A percentile compares a stretch with the other conserved stretches of the same genome.
Evolutionary conservation across 2,888 invertebrate genomes (phyloP).

Genomic region (Macrosoma leucophasiata): DNA sequence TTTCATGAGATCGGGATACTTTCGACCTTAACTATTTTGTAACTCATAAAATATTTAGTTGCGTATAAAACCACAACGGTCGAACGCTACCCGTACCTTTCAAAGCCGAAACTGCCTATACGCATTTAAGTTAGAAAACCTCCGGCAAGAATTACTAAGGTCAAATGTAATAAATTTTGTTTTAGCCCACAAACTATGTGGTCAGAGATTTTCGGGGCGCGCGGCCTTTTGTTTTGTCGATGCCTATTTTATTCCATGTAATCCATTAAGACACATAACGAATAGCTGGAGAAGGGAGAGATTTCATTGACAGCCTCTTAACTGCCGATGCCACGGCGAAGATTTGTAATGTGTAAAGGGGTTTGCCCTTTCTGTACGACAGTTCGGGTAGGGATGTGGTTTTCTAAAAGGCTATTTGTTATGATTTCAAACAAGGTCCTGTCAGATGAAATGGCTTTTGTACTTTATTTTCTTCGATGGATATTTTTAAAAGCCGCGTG

Average conservation of each 20-base stretch:
- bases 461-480: constrained; percentile 61
- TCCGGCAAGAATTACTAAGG: constrained; percentile 70
- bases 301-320: constrained; percentile 68
- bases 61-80: constrained; percentile 60
- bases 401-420: constrained; percentile 72
- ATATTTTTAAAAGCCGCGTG: constrained; percentile 49
- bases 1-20: constrained; percentile 18
- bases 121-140: constrained; percentile 63
- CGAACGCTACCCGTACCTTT: constrained; percentile 57
- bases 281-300: constrained; percentile 57
- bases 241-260: constrained; percentile 68
- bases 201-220: constrained; percentile 64
- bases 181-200: constrained; percentile 68
- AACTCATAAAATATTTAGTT: constrained; percentile 69
- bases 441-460: constrained; percentile 67
- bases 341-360: constrained; percentile 63
- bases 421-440: constrained; percentile 71
- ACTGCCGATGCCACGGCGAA: constrained; percentile 54
- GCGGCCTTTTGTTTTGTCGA: constrained; percentile 68
- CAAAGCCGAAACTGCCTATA: constrained; percentile 62
- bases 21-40: constrained; percentile 50
- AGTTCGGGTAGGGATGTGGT: constrained; percentile 65
- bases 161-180: constrained; percentile 74
- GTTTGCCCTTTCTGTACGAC: constrained; percentile 58
- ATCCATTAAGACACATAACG: constrained; percentile 71